These are phyloP conservation scores for Tanytarsus gracilentus DNA, from an alignment of 2,888 invertebrate genomes.

Conservation along the genomic window DNA sequence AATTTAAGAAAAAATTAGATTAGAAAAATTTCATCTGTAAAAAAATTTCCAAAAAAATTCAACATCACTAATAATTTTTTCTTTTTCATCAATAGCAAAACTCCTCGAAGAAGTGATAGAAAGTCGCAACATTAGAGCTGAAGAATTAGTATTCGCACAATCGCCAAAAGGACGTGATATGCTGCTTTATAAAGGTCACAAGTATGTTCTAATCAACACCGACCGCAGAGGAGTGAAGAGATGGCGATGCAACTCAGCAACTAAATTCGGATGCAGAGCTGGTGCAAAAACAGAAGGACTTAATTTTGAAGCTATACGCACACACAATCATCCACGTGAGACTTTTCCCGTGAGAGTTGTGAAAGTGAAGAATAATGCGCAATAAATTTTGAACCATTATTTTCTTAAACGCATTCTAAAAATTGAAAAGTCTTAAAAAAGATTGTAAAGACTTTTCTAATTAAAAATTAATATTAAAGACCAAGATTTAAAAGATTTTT, in stretches of 20 bases:
- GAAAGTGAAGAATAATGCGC: not conserved
- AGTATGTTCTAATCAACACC: constrained; percentile 36
- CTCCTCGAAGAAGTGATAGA: not conserved
- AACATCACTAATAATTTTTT: not conserved
- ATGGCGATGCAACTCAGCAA: constrained; percentile 5
- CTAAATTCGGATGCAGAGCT: constrained; percentile 2
- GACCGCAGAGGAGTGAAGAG: not conserved
- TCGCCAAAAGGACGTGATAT: constrained; percentile 42
- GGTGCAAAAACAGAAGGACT: not conserved
- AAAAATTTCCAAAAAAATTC: not conserved
- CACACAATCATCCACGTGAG: constrained; percentile 18
- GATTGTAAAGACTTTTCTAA: too few species aligned
- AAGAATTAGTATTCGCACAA: constrained; percentile 36
- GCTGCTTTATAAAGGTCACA: constrained; percentile 42
- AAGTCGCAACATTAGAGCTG: not conserved
- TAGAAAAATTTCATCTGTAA: too few species aligned
- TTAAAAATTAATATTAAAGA: too few species aligned
- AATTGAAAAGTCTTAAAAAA: too few species aligned
- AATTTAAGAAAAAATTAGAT: not conserved
- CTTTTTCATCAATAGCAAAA: not conserved
- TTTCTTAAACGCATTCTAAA: too few species aligned
- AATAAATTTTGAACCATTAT: not conserved
- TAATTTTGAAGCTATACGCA: not conserved
- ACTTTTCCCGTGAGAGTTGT: constrained; percentile 14
- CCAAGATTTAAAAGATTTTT: too few species aligned